Base-by-base conservation (phyloP, 1,140 invertebrate genomes). In the Cydia pomonella region DNA sequence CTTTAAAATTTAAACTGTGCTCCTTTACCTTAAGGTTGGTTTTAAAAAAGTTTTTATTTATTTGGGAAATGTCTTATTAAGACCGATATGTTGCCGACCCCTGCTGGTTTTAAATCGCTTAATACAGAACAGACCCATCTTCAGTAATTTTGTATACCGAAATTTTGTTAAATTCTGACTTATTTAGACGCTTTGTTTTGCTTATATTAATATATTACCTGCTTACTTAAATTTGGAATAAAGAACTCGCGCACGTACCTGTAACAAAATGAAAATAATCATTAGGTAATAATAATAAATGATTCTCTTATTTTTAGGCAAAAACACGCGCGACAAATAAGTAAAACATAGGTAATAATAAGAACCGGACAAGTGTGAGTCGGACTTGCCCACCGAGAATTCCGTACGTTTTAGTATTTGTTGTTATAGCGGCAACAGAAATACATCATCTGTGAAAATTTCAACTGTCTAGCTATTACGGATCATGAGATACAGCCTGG, bases 61-160 rank as follows among this genome's bases (percentile, higher is more conserved):
- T 18, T 53, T 53, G 7, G 18, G 9, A 10, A 23, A 59, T 23
- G 53, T 59, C 53, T 59, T 59, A 59, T 23, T 59, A 59, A 21
- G 50, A 59, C 21, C 18, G 21, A 59, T 10, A 59, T 23, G 50
- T 53, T 53, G 50, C 63, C 64, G 64, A 29, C 64, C 33, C 64
- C 64, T 41, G 64, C 64, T 69, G 64, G n/a, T 18, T 69, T 66
- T 13, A 53, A 53, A 59, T 23, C 10, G 53, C 53, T 59, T 59
- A 59, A 59, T 59, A 23, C 53, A 59, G 53, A n/a, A 23, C 53
- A 59, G 53, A n/a, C 47, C 47, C 21, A 23, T n/a, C 18, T 59
- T 7, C 21, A 21, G 53, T 59, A 23, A 59, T 59, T 12, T 59
- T 23, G 9, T 59, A 23, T n/a, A 23, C 6, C 21, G 18, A 21